Conservation (phyloP, 2,888 invertebrate species). For the Dexiosoma caninum region DNA sequence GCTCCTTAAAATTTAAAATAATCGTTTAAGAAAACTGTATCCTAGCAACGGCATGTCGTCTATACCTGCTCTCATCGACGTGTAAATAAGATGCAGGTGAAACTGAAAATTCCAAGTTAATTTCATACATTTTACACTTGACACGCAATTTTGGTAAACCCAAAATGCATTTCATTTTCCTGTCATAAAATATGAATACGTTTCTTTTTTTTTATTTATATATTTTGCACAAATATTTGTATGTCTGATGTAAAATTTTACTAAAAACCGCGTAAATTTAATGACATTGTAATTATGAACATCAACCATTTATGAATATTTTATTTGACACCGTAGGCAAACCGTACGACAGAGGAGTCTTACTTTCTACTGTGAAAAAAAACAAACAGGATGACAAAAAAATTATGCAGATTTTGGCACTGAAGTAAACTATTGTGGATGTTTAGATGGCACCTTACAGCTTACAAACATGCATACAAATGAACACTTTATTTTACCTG, state of each 20-base stretch:
- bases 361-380: background rate
- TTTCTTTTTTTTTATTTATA: background rate
- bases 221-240: background rate
- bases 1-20: too few species aligned
- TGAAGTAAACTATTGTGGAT: constrained; percentile 45
- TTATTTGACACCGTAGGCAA: constrained; percentile 59
- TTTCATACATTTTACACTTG: constrained; percentile 41
- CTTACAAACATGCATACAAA: background rate
- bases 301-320: constrained; percentile 61
- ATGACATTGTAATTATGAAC: constrained; percentile 63
- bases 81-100: too few species aligned
- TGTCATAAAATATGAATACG: background rate
- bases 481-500: background rate
- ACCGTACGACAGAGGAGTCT: constrained; percentile 29
- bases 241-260: constrained; percentile 10
- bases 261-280: constrained; percentile 59
- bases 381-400: background rate
- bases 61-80: background rate
- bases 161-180: background rate
- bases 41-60: background rate
- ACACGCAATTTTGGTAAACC: constrained; percentile 2
- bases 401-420: constrained; percentile 23
- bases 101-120: too few species aligned
- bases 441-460: constrained; percentile 26
- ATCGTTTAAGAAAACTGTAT: background rate